Evolutionary conservation across 2,797 vertebrate genomes (phyloP).

Genomic region (Gorsachius magnificus): DNA sequence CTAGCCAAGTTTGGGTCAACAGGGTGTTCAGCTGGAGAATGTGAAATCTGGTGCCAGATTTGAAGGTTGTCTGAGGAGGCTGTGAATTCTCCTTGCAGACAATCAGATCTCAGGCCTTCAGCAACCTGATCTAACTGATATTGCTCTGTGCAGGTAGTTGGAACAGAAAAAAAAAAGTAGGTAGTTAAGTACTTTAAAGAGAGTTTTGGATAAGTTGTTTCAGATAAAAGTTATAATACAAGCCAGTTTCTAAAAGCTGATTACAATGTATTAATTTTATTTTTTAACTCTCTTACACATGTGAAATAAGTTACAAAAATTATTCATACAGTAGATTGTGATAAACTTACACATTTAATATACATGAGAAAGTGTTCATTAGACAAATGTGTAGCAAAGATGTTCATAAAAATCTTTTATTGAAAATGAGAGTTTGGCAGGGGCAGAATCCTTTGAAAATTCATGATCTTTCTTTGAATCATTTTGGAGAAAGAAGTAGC

Average conservation of each 20-base stretch:
- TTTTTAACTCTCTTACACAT: not conserved
- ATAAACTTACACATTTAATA: not conserved
- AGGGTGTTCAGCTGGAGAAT: not conserved
- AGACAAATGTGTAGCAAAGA: not conserved
- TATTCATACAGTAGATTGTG: not conserved
- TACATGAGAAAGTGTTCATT: not conserved
- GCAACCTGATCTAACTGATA: not conserved
- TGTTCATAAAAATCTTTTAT: not conserved
- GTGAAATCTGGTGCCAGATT: not conserved
- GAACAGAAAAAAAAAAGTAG: not conserved
- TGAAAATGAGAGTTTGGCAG: not conserved
- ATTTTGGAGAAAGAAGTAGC: not conserved
- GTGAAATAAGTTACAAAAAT: not conserved
- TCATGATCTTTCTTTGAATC: not conserved
- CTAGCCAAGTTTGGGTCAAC: not conserved
- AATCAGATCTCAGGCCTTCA: not conserved
- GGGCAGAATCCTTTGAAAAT: not conserved
- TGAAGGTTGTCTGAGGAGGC: not conserved
- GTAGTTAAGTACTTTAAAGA: not conserved
- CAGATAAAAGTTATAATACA: not conserved
- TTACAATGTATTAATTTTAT: not conserved
- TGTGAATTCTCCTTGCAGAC: not conserved
- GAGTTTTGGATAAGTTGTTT: not conserved
- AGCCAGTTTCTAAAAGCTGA: not conserved
- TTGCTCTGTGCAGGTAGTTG: not conserved